These are phyloP conservation scores for Melitaea cinxia DNA, from an alignment of 1,140 invertebrate genomes.

Conservation along the genomic window DNA sequence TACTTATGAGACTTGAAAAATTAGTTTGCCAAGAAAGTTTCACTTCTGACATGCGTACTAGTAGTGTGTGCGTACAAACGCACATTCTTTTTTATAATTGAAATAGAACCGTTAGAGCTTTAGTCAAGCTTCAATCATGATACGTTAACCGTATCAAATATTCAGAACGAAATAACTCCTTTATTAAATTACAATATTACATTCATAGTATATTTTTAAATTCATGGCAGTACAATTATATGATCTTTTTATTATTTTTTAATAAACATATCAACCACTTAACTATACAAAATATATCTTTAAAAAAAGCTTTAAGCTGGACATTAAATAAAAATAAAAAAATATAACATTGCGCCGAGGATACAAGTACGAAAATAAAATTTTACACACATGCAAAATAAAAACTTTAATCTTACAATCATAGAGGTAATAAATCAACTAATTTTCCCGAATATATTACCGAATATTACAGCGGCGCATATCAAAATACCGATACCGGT, in stretches of 20 bases:
- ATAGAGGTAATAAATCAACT: constrained; percentile 51
- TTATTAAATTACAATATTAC: too few species aligned
- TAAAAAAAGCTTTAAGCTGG: background rate
- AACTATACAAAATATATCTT: background rate
- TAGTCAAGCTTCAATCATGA: too few species aligned
- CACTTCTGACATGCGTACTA: too few species aligned
- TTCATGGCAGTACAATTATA: too few species aligned
- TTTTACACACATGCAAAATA: constrained; percentile 3
- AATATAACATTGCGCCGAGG: background rate
- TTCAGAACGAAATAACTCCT: too few species aligned
- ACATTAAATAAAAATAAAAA: background rate
- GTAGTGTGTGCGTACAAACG: too few species aligned
- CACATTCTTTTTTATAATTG: too few species aligned
- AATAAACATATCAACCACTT: background rate
- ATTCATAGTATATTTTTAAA: too few species aligned
- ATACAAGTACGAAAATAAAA: background rate
- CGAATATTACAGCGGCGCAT: constrained; percentile 62
- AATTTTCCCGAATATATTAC: constrained; percentile 60
- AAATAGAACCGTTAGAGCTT: too few species aligned
- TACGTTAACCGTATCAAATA: too few species aligned
- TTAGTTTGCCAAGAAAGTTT: too few species aligned
- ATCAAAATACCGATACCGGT: constrained; percentile 62
- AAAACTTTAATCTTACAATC: background rate
- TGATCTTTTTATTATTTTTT: background rate
- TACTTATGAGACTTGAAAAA: too few species aligned